Base-by-base conservation (phyloP, 1,140 invertebrate species). In the Neodiprion pinetum region DNA sequence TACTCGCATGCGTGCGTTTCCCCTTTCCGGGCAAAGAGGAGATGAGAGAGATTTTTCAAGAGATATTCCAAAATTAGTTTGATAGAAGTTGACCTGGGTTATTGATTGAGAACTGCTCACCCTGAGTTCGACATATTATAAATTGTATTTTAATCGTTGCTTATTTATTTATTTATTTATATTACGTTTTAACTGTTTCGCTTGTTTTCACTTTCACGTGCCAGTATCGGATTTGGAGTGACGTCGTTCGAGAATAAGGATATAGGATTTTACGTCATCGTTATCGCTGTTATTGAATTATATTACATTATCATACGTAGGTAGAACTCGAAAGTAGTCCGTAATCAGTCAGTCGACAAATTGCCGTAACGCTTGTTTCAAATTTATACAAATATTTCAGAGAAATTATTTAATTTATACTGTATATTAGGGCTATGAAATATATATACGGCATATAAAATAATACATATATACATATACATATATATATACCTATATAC, bases 81-180 rank as follows among this genome's bases (percentile, higher is more conserved):
- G 53, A 61, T 61, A 61, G 53, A 61, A 61, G 5, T 12, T 5
- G n/a, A 40, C 28, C 5, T 40, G 5, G 28, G 28, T 40, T 40
- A 5, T 40, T 40, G 28, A 40, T 40, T 5, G 28, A 2, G 28
- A 5, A 40, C 28, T 40, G 28, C 5, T 40, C 28, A 40, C 49
- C 12, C 74, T 78, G 74, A 53, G 72, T 49, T 65, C 5, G 21
- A 17, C n/a, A 14, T 67, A n/a, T 10, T n/a, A 53, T 12, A 7
- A 49, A 67, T 65, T n/a, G 23, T 50, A 48, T 12, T 67, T 66
- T 14, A 49, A 48, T 23, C 69, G 74, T 65, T 28, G 53, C 50
- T 70, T 61, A 49, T 40, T 40, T 77, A 28, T 61, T 77, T 75
- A 77, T 75, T 79, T 75, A 75, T 74, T 61, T n/a, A 67, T 76